Conservation (phyloP, 2,888 invertebrate genomes). For the Macaria liturata region DNA sequence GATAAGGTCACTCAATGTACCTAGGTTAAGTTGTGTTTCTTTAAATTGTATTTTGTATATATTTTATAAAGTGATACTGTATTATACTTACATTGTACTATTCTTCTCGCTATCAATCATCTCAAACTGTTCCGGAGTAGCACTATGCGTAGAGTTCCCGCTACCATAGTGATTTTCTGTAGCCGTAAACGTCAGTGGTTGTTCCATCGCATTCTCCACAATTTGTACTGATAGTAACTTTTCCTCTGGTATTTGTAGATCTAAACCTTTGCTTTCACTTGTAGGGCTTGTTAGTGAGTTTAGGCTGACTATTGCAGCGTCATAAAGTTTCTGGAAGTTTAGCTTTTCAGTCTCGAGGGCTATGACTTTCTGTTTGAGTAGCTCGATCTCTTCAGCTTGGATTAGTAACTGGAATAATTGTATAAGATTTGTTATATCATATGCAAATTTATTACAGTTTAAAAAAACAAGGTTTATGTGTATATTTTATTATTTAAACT, state of each 20-base stretch:
- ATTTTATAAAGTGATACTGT: too few relatives aligned
- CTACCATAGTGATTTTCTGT: constrained; percentile 79
- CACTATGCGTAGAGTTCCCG: constrained; percentile 78
- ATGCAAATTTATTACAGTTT: too few relatives aligned
- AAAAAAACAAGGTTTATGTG: too few relatives aligned
- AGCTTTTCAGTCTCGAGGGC: constrained; percentile 82
- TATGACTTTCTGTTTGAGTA: constrained; percentile 79
- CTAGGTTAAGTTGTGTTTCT: too few relatives aligned
- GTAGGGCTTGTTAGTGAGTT: constrained; percentile 75
- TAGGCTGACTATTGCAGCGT: constrained; percentile 75
- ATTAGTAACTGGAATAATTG: constrained; percentile 59
- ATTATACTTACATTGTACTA: constrained; percentile 68
- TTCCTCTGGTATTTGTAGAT: constrained; percentile 62
- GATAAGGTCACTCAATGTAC: too few relatives aligned
- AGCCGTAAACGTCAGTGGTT: constrained; percentile 70
- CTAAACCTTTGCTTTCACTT: constrained; percentile 62
- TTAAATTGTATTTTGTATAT: too few relatives aligned
- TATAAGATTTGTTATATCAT: too few relatives aligned
- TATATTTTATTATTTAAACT: too few relatives aligned
- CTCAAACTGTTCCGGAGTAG: constrained; percentile 85
- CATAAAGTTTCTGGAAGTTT: constrained; percentile 81
- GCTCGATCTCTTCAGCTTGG: constrained; percentile 81
- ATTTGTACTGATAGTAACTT: constrained; percentile 49
- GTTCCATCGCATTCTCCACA: constrained; percentile 48
- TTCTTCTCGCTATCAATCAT: constrained; percentile 83